These are phyloP conservation scores for Dasysyrphus albostriatus DNA, from an alignment of 2,888 invertebrate species.

Conservation along the genomic window DNA sequence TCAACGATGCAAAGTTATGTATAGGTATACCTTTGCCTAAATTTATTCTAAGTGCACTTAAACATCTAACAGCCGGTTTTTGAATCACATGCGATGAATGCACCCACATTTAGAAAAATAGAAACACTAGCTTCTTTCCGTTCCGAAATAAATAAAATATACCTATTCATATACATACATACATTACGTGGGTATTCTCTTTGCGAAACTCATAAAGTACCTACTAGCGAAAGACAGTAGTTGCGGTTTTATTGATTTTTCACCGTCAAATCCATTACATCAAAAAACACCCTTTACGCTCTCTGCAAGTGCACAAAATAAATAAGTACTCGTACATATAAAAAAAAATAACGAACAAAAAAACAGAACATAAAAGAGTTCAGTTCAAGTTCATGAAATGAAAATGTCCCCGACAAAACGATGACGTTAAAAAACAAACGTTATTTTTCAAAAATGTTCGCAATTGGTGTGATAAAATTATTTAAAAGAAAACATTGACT, in stretches of 20 bases:
- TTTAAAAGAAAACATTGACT: background rate
- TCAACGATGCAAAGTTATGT: no score
- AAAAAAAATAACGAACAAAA: constrained; percentile 8
- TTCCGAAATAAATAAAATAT: no score
- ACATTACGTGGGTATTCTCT: background rate
- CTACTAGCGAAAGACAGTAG: background rate
- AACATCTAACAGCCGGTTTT: no score
- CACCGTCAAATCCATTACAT: background rate
- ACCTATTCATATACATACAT: no score
- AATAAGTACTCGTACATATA: no score
- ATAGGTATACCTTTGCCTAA: no score
- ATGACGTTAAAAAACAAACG: constrained; percentile 16
- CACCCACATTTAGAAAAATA: background rate
- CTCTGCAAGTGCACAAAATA: constrained; percentile 18
- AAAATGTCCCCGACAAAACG: constrained; percentile 15
- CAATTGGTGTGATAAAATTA: background rate
- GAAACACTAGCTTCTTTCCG: background rate
- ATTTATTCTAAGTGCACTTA: no score
- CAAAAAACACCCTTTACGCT: background rate
- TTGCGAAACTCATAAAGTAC: constrained; percentile 5
- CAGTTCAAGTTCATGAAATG: constrained; percentile 52
- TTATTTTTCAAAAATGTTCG: constrained; percentile 20
- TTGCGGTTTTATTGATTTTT: constrained; percentile 23
- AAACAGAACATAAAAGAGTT: constrained; percentile 34
- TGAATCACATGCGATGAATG: no score